Base-by-base conservation (phyloP, 2,888 invertebrate genomes). In the Parnassius glacialis region DNA sequence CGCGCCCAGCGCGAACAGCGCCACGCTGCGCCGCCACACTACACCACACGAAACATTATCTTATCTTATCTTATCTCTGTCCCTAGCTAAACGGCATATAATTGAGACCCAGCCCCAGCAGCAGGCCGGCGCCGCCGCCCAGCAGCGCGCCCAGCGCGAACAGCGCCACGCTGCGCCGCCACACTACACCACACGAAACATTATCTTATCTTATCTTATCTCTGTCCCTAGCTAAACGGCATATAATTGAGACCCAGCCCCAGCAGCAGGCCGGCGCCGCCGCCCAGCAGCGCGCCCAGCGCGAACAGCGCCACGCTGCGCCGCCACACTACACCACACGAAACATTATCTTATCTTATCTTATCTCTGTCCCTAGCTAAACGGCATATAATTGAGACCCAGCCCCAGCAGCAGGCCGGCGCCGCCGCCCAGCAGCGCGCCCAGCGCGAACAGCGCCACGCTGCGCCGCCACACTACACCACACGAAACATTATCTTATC, bases 11-110 rank as follows among this genome's bases (percentile, higher is more conserved):
- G 77, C 70, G 73, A 92, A 91, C 47, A 92, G 78, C 25, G 89
- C n/a, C 72, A 90, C 73, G 57, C 87, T 87, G 57, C 85, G 86
- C 0, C 92, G 87, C 92, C 92, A 92, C 67, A 92, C 92, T 92
- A 74, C 0, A 2, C 20, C 2, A 20, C 20, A 20, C 20, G 2
- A 20, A 2, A 20, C 20, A 20, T 2, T 20, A 0, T 16, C 20
- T 20, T 20, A 20, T 1, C n/a, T n/a, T n/a, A n/a, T 16, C 16
- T 16, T 16, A 16, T 20, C 20, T 20, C 20, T 20, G 2, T 20
- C 2, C 20, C 20, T 20, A 20, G 20, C 20, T 20, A 20, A 16
- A 16, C 16, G 16, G 16, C 16, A 16, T 16, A 16, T 16, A 16
- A 16, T 16, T 1, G 16, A 1, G 16, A n/a, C n/a, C n/a, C 47